Evolutionary conservation across 1,140 invertebrate genomes (phyloP), one percentile per base, ranked within the genome.

Genomic region (Megathymus violae): DNA sequence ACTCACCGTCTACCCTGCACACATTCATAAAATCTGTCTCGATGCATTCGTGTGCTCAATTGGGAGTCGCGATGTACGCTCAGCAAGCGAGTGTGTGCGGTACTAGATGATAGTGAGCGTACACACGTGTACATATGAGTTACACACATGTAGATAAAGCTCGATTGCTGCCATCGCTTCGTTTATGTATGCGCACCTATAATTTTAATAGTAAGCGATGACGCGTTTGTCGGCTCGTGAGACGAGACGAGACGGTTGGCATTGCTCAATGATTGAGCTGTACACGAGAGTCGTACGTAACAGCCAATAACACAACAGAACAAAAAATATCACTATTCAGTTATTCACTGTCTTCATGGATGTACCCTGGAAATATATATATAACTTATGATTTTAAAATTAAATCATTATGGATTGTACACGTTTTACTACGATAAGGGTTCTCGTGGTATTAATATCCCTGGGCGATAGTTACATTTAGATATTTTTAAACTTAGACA

Each of bases 261-360:
- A 90, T 88, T 87, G 85, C 85, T 90, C 88, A 90, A 88, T 88
- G 88, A 90, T 90, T 82, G 84, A 88, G 87, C 82, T 86, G 82
- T 88, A 88, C 79, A 80, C 80, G 73, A 80, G 67, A 78, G 75
- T 77, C 63, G 74, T 81, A 86, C 80, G 80, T 85, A 86, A 84
- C 78, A 78, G 78, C 61, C 71, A 71, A 74, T 77, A 77, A 71
- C 76, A 72, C 69, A 69, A 74, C 65, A 70, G 62, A 69, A 67
- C 40, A 78, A 76, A 73, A 68, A 70, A 64, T 64, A 50, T 54
- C 50, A 62, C 44, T 67, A 27, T 44, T 46, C 11, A 46, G 16
- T 48, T 48, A 31, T 14, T 14, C 9, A 27, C 22, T 27, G 46
- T 6, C n/a, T 27, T 43, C 14, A 47, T 47, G 44, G 17, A 9